Base-by-base conservation (phyloP, 2,797 vertebrate species). In the Podargus strigoides region DNA sequence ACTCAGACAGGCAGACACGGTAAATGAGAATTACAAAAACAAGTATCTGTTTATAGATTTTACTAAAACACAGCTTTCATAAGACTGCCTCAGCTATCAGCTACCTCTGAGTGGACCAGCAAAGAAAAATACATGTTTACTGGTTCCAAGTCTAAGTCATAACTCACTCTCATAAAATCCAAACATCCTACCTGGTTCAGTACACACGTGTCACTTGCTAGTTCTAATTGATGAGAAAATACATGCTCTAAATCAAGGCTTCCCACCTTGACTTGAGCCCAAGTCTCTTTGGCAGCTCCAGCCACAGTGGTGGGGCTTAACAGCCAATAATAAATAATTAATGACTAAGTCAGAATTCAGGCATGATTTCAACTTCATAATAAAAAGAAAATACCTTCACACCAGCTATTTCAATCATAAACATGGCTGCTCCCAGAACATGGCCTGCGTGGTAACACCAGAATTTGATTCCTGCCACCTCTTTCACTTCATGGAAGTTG, bases 401-500 rank as follows among this genome's bases (percentile, higher is more conserved):
- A 4, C 99, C 99, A 3, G 99, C 99, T 44, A 99, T 99, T 97
- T 99, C 99, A 15, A 99, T 99, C 99, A 99, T 99, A 88, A 99
- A 99, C 99, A 99, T 99, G 97, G 99, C 99, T 12, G 99, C 99
- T 67, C 99, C 99, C 36, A 99, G 98, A 37, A 99, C 99, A 9
- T 99, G 99, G 23, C 99, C 99, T 0, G 99, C 99, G 0, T 99
- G 99, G 96, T 99, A 99, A 94, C 99, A 99, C 99, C 99, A 99
- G 96, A 99, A 99, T 97, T 99, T 99, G 97, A 99, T 99, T 78
- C 99, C 99, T 2, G 99, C 99, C 91, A 99, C 99, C 64, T 99
- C 99, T 90, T 99, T 99, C 86, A 99, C 99, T 97, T 99, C 99
- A 4, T 99, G 99, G 95, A 99, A 99, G 97, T 99, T 99, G 95